phyloP scores from a whole-genome alignment of 2,888 invertebrate species.

The Brachycybe producta region DNA sequence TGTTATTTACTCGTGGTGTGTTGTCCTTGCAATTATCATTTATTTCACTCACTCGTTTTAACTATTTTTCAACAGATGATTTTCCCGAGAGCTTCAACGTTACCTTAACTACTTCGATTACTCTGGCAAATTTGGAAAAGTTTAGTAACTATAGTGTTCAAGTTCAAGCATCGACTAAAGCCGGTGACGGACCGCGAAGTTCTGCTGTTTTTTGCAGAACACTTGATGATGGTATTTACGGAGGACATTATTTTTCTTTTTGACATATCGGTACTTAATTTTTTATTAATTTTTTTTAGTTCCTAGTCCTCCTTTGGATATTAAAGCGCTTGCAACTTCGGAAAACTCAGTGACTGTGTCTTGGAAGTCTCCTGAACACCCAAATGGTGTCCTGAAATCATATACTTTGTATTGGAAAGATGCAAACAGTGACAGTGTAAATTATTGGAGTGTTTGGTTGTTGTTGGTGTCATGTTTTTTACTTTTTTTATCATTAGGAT shows the following conservation, averaged over 20 bases:
- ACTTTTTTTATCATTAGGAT: constrained; percentile 14
- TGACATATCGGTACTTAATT: not conserved
- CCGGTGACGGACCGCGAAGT: constrained; percentile 85
- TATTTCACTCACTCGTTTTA: too few species aligned
- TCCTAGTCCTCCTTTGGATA: constrained; percentile 82
- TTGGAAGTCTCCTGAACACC: constrained; percentile 84
- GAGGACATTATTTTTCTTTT: not conserved
- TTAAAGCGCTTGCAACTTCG: constrained; percentile 86
- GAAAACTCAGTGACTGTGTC: constrained; percentile 79
- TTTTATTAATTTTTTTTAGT: constrained; percentile 43
- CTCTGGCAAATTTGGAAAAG: constrained; percentile 79
- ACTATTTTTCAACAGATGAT: too few species aligned
- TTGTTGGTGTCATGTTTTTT: constrained; percentile 44
- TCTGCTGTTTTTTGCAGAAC: constrained; percentile 82
- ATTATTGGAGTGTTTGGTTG: too few species aligned
- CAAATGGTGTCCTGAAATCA: constrained; percentile 83
- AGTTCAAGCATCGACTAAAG: constrained; percentile 85
- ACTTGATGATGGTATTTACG: constrained; percentile 72
- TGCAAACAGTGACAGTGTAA: constrained; percentile 26
- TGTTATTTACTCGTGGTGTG: not conserved
- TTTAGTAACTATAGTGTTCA: constrained; percentile 96
- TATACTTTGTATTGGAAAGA: constrained; percentile 71
- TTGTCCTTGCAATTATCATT: too few species aligned
- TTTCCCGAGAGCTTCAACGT: constrained; percentile 14
- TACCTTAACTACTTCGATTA: constrained; percentile 68